These are phyloP conservation scores for Cassiopea andromeda DNA, from an alignment of 30 jellyfish, hydroid and myxozoan genomes.

Conservation along the genomic window DNA sequence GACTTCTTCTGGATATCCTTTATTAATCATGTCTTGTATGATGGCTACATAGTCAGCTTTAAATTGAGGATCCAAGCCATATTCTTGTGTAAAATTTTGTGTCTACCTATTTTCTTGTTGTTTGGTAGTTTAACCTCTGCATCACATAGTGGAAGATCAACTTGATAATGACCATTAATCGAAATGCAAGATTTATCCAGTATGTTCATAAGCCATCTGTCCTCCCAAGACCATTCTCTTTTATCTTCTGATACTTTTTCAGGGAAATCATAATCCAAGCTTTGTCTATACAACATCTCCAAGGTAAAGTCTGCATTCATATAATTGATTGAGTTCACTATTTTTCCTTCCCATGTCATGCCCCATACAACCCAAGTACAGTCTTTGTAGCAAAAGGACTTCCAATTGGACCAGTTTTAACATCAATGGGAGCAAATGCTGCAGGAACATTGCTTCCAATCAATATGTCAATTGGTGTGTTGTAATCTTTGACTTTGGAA, in stretches of 20 bases:
- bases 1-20: slow-evolving; percentile 17
- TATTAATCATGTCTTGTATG: slow-evolving; percentile 41
- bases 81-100: slow-evolving; percentile 7
- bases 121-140: slow-evolving; percentile 11
- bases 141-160: slow-evolving; percentile 27
- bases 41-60: slow-evolving; percentile 29
- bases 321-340: slow-evolving; percentile 1
- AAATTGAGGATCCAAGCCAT: slow-evolving; percentile 4
- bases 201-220: slow-evolving; percentile 15
- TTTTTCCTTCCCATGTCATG: background rate
- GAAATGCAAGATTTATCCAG: slow-evolving; percentile 24
- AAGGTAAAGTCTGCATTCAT: slow-evolving; percentile 29
- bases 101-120: slow-evolving; percentile 32
- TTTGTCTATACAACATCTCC: slow-evolving; percentile 41
- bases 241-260: slow-evolving; percentile 46
- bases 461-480: slow-evolving; percentile 6
- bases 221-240: slow-evolving; percentile 52
- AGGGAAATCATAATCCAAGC: slow-evolving; percentile 41
- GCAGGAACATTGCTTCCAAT: slow-evolving; percentile 56
- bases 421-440: slow-evolving; percentile 47
- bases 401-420: slow-evolving; percentile 9
- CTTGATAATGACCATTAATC: slow-evolving; percentile 28
- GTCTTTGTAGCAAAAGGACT: slow-evolving; percentile 47
- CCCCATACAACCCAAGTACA: slow-evolving; percentile 58
- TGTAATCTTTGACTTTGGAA: background rate